These are phyloP conservation scores for Amblyteles armatorius DNA, from an alignment of 2,888 invertebrate genomes.

Conservation along the genomic window DNA sequence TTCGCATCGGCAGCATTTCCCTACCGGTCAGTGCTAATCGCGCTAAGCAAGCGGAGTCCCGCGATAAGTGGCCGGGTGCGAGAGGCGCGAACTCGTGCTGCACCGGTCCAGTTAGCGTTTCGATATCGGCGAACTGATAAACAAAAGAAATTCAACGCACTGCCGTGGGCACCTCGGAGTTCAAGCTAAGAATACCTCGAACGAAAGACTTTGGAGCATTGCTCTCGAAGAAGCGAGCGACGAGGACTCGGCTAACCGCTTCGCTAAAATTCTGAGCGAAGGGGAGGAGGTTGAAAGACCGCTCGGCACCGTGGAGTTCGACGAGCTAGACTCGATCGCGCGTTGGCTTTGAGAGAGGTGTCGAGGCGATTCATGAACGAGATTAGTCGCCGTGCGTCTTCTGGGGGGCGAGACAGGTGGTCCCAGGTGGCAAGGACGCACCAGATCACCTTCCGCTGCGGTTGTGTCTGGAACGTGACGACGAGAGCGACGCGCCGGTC, in stretches of 20 bases:
- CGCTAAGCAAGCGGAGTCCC: conserved; percentile 74
- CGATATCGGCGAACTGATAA: conserved; percentile 54
- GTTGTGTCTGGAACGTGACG: conserved; percentile 53
- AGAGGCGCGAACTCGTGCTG: conserved; percentile 37
- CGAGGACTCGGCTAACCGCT: not conserved
- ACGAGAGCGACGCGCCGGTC: conserved; percentile 50
- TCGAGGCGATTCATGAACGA: conserved; percentile 55
- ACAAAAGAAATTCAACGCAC: conserved; percentile 42
- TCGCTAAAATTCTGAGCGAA: not conserved
- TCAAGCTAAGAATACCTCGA: conserved; percentile 21
- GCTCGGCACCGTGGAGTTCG: conserved; percentile 22
- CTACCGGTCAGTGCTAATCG: conserved; percentile 73
- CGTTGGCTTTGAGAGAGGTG: conserved; percentile 39
- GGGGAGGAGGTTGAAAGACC: not conserved
- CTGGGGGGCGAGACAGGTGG: conserved; percentile 63
- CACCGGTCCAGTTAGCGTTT: conserved; percentile 51
- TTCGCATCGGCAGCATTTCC: conserved; percentile 70
- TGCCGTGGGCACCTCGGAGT: not conserved
- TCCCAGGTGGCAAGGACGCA: conserved; percentile 50
- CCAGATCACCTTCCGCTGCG: conserved; percentile 50
- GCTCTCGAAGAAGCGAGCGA: not conserved
- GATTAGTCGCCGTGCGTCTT: conserved; percentile 51
- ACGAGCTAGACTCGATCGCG: conserved; percentile 47
- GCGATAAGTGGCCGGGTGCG: conserved; percentile 74
- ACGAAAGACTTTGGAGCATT: not conserved